phyloP scores from a whole-genome alignment of 2,113 vertebrate genomes.

The Trochalopteron elliotii region DNA sequence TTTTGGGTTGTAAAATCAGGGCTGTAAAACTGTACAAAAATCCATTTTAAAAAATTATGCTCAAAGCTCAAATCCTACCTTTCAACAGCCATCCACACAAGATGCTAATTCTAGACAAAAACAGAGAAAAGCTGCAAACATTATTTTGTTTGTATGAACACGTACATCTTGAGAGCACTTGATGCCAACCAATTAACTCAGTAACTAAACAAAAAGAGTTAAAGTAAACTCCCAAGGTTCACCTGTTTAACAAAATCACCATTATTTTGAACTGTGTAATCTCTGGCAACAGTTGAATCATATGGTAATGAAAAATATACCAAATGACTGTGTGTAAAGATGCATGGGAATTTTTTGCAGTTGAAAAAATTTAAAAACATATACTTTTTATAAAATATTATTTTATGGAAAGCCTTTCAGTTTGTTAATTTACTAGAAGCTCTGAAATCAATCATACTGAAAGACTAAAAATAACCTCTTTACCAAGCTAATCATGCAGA shows the following conservation, averaged over 20 bases:
- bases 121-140: not conserved
- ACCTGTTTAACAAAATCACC: not conserved
- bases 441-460: not conserved
- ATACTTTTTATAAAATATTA: not conserved
- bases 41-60: not conserved
- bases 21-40: not conserved
- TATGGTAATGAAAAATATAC: not conserved
- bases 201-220: not conserved
- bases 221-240: not conserved
- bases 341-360: not conserved
- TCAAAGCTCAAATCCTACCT: not conserved
- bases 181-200: not conserved
- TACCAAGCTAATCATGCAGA: constrained; percentile 51
- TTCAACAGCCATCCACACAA: not conserved
- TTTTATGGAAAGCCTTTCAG: not conserved
- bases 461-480: constrained; percentile 31
- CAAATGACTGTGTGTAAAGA: not conserved
- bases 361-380: not conserved
- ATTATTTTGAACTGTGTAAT: not conserved
- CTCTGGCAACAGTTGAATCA: not conserved
- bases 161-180: not conserved
- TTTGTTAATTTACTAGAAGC: constrained; percentile 8
- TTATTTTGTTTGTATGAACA: not conserved
- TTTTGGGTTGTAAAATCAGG: not conserved
- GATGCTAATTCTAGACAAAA: not conserved